phyloP scores from a whole-genome alignment of 2,888 invertebrate species.

The Helleia helle region DNA sequence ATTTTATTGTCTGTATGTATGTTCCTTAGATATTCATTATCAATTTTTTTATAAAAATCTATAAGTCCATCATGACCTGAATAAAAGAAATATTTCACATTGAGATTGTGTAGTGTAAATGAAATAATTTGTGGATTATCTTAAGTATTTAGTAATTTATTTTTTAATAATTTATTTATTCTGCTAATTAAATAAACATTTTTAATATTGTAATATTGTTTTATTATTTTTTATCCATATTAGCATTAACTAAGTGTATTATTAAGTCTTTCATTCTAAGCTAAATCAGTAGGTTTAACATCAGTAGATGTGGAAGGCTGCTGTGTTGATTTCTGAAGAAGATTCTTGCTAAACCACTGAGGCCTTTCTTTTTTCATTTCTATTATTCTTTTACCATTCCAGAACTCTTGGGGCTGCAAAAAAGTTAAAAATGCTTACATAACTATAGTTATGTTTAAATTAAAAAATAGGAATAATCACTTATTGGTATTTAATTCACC shows the following conservation, averaged over 20 bases:
- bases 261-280: constrained; percentile 45
- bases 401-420: constrained; percentile 71
- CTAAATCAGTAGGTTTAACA: constrained; percentile 82
- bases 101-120: no score
- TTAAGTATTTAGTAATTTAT: no score
- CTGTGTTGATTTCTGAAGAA: constrained; percentile 85
- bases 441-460: no score
- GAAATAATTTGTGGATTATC: no score
- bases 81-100: no score
- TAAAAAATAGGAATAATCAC: no score
- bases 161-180: no score
- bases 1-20: no score
- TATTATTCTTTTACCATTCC: constrained; percentile 84
- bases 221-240: constrained; percentile 5
- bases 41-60: no score
- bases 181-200: neutral
- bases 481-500: no score
- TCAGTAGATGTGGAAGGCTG: constrained; percentile 80
- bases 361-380: constrained; percentile 91
- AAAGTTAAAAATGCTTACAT: constrained; percentile 7
- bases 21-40: no score
- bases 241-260: neutral
- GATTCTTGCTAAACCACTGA: constrained; percentile 89
- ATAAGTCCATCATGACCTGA: no score
- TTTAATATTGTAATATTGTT: neutral